These are phyloP conservation scores for Zaprionus davidi DNA, from an alignment of 1,140 invertebrate species.

Conservation along the genomic window DNA sequence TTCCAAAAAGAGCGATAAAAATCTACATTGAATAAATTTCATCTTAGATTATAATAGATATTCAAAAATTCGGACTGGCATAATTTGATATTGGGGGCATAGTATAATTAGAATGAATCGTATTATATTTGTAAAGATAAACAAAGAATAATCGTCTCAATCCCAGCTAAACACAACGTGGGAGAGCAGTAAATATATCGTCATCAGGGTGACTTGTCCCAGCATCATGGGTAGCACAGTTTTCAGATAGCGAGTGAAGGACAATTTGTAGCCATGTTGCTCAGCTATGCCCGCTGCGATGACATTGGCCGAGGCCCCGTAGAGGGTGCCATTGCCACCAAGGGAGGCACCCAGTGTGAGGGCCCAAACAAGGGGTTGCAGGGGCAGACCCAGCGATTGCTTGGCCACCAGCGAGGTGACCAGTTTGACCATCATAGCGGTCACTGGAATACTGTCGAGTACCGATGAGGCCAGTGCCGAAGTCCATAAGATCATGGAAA, in stretches of 20 bases:
- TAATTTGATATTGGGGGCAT: not conserved
- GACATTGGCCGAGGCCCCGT: slow-evolving; percentile 92
- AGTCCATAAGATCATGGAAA: slow-evolving; percentile 90
- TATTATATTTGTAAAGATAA: not conserved
- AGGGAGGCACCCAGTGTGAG: slow-evolving; percentile 91
- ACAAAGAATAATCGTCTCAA: slow-evolving; percentile 34
- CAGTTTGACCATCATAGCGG: slow-evolving; percentile 92
- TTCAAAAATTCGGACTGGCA: not conserved
- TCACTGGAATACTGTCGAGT: slow-evolving; percentile 93
- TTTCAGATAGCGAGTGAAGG: slow-evolving; percentile 86
- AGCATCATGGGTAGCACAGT: slow-evolving; percentile 92
- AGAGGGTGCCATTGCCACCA: slow-evolving; percentile 92
- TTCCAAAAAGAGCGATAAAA: slow-evolving; percentile 7
- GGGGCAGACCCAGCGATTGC: slow-evolving; percentile 86
- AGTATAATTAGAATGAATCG: not conserved
- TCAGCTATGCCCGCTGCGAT: slow-evolving; percentile 92
- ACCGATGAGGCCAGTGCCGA: slow-evolving; percentile 91
- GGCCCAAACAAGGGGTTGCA: slow-evolving; percentile 90
- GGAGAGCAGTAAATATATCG: slow-evolving; percentile 88
- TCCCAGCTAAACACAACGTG: slow-evolving; percentile 89
- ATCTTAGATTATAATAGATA: not conserved
- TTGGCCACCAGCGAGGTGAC: slow-evolving; percentile 88
- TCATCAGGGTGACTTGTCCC: slow-evolving; percentile 87
- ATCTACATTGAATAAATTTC: not conserved
- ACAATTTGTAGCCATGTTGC: slow-evolving; percentile 92